Base-by-base conservation (phyloP, 1,140 invertebrate genomes). In the Andricus grossulariae region DNA sequence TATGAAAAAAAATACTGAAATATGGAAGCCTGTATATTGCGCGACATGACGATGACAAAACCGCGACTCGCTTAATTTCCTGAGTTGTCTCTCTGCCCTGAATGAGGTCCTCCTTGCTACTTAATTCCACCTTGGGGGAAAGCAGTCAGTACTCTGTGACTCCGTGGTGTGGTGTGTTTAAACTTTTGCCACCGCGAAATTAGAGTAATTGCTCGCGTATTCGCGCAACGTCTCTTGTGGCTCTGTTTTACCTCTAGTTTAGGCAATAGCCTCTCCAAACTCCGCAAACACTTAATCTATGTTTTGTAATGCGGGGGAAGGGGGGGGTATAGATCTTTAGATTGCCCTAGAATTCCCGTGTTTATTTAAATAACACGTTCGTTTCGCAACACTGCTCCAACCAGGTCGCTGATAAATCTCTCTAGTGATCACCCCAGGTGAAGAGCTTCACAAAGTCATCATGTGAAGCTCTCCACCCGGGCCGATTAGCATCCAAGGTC, bases 151-250 rank as follows among this genome's bases (percentile, higher is more conserved):
- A 50, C 55, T 79, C 73, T 50, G 50, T 57, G 45, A 54, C 50
- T 77, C 54, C 54, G 66, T 54, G 55, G 55, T 66, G 52, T 60
- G 21, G 55, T 66, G 52, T 60, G 21, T 66, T 66, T 32, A 70
- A 78, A 74, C 73, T 71, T 74, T 72, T 52, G 19, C 55, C 55
- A 32, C 72, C 76, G 19, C 51, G 50, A 75, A 80, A 83, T 83
- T 78, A 76, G 76, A 80, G 74, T 80, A 83, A 81, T 80, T 72
- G 80, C 73, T 15, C 51, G 50, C 21, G 54, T 72, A 78, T 54
- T 45, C 18, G 55, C 71, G 66, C 71, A 75, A 82, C 74, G 73
- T 70, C 77, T 71, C 60, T 66, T 32, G 21, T 66, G 16, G 21
- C 57, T 66, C 57, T 10, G 13, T 39, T 57, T 66, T 39, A 12